phyloP scores from a whole-genome alignment of 2,797 vertebrate genomes.

The Anniella stebbinsi region DNA sequence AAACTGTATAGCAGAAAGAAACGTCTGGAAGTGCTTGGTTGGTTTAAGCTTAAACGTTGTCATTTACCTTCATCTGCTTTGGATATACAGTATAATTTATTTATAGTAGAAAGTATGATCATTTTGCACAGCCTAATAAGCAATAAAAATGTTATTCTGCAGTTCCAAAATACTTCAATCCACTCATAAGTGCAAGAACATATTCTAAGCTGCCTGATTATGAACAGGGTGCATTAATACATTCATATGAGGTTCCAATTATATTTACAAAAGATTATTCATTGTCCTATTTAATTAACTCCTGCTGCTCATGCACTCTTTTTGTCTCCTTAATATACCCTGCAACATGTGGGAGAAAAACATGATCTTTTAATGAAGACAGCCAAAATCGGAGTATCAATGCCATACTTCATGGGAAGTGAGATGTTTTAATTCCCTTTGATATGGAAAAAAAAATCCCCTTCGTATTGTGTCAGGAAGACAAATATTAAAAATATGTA shows the following conservation, averaged over 20 bases:
- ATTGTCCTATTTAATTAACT: slow-evolving; percentile 67
- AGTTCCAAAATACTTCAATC: slow-evolving; percentile 42
- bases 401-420: not conserved
- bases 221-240: slow-evolving; percentile 50
- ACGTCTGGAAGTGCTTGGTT: not conserved
- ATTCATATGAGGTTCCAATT: slow-evolving; percentile 48
- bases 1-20: not conserved
- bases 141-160: slow-evolving; percentile 35
- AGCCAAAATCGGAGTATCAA: slow-evolving; percentile 19
- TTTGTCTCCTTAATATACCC: slow-evolving; percentile 56
- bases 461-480: not conserved
- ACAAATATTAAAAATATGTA: not conserved
- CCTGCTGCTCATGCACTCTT: slow-evolving; percentile 50
- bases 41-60: not conserved
- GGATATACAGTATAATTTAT: slow-evolving; percentile 27
- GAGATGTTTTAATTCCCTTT: not conserved
- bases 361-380: slow-evolving; percentile 45
- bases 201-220: slow-evolving; percentile 56
- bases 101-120: slow-evolving; percentile 1
- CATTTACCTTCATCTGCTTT: slow-evolving; percentile 29
- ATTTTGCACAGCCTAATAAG: slow-evolving; percentile 40
- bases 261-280: slow-evolving; percentile 64
- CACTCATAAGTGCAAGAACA: slow-evolving; percentile 22
- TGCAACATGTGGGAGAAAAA: slow-evolving; percentile 50
- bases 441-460: not conserved